Conservation (phyloP, 1,140 invertebrate genomes). For the Drosophila tropicalis region DNA sequence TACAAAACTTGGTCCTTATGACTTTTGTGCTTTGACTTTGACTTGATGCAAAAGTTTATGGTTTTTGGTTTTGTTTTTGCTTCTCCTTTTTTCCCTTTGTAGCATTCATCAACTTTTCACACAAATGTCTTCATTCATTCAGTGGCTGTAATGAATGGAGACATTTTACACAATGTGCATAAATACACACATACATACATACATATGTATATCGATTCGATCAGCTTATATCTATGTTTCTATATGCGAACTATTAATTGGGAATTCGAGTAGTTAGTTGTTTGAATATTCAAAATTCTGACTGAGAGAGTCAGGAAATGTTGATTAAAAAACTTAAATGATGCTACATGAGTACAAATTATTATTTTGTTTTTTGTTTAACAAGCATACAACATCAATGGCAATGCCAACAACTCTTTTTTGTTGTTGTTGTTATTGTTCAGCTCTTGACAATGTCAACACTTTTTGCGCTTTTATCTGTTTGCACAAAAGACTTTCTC, state of each 20-base stretch:
- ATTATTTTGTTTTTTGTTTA: conserved; percentile 40
- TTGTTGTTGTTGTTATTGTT: conserved; percentile 66
- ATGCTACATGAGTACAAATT: conserved; percentile 27
- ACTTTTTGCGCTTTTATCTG: conserved; percentile 76
- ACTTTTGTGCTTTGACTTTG: conserved; percentile 67
- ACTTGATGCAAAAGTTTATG: conserved; percentile 69
- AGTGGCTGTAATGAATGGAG: conserved; percentile 7
- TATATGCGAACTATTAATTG: conserved; percentile 38
- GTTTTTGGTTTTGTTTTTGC: conserved; percentile 24
- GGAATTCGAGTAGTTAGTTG: conserved; percentile 34
- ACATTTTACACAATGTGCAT: background rate
- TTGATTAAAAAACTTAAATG: conserved; percentile 67
- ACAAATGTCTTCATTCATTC: conserved; percentile 40
- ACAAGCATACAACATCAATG: conserved; percentile 35
- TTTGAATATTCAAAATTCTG: conserved; percentile 10
- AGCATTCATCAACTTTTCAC: conserved; percentile 73
- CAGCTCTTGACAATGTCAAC: conserved; percentile 73
- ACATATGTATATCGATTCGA: conserved; percentile 31
- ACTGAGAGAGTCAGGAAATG: conserved; percentile 5
- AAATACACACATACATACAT: background rate
- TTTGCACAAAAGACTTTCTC: conserved; percentile 61
- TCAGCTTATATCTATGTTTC: conserved; percentile 33
- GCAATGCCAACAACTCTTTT: conserved; percentile 21
- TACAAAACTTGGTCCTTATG: conserved; percentile 55
- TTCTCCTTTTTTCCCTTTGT: conserved; percentile 15